These are phyloP conservation scores for Hydrochoerus hydrochaeris DNA, from an alignment of 2,113 vertebrate species.

Conservation along the genomic window DNA sequence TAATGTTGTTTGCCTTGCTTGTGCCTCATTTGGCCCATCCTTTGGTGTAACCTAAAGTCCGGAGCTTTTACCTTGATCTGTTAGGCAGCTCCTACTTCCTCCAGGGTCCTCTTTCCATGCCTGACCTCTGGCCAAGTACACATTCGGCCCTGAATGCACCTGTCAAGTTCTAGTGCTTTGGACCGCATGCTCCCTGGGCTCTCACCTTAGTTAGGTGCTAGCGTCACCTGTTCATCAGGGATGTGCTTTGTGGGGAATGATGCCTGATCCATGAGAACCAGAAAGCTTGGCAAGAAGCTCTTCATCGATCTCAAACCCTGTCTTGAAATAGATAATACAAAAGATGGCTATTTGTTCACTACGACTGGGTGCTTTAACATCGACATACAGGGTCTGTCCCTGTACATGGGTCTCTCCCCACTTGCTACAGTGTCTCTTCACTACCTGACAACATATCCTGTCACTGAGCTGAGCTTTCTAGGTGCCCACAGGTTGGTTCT, in stretches of 20 bases:
- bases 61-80: not conserved
- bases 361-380: not conserved
- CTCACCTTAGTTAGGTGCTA: too few relatives aligned
- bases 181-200: too few relatives aligned
- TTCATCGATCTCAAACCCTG: not conserved
- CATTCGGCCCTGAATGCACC: not conserved
- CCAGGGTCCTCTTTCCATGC: accelerated
- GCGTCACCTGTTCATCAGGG: not conserved
- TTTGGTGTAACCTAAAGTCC: not conserved
- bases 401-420: not conserved
- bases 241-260: not conserved
- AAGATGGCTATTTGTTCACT: not conserved
- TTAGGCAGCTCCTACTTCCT: not conserved
- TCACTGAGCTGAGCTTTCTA: not conserved
- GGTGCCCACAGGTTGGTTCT: not conserved
- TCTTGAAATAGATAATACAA: not conserved
- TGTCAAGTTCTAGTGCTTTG: not conserved
- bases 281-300: not conserved
- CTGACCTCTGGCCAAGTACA: not conserved
- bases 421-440: not conserved
- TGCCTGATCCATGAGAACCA: not conserved
- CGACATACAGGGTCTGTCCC: not conserved
- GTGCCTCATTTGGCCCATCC: not conserved
- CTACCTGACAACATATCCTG: not conserved
- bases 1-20: not conserved